A percentile compares a stretch with the other conserved stretches of the same genome.
phyloP scores from a whole-genome alignment of 2,113 vertebrate genomes.

The Recurvirostra avosetta region DNA sequence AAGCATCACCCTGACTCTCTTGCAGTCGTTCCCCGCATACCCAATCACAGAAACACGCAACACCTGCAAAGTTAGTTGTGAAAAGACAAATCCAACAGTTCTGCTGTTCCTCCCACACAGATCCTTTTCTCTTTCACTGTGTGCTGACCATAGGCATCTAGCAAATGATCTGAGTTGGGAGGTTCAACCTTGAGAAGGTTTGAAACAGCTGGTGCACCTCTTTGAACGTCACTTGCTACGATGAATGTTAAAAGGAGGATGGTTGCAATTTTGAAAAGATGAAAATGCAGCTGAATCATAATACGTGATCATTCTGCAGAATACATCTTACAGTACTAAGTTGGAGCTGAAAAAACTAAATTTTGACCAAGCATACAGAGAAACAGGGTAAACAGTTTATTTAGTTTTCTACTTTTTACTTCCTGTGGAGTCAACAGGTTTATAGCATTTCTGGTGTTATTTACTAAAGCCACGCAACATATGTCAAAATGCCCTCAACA shows the following conservation, averaged over 20 bases:
- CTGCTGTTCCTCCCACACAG: not conserved
- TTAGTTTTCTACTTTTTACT: not conserved
- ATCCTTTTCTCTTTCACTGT: not conserved
- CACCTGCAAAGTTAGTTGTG: not conserved
- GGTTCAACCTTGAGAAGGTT: not conserved
- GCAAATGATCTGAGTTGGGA: not conserved
- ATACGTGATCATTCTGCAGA: not conserved
- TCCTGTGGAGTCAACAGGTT: not conserved
- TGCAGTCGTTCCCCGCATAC: fast-evolving
- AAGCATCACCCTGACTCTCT: not conserved
- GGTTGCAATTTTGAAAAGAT: not conserved
- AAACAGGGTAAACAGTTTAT: not conserved
- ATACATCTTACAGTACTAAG: not conserved
- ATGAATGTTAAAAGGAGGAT: not conserved
- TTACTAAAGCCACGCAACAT: not conserved
- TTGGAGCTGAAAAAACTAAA: not conserved
- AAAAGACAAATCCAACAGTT: not conserved
- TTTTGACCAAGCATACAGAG: not conserved
- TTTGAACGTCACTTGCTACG: not conserved
- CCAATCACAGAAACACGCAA: not conserved
- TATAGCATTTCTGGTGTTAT: not conserved
- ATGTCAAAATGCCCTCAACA: not conserved
- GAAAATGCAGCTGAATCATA: not conserved
- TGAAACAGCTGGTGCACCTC: not conserved
- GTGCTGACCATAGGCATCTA: not conserved